Evolutionary conservation across 1,140 invertebrate genomes (phyloP).

Genomic region (Goniozus legneri): DNA sequence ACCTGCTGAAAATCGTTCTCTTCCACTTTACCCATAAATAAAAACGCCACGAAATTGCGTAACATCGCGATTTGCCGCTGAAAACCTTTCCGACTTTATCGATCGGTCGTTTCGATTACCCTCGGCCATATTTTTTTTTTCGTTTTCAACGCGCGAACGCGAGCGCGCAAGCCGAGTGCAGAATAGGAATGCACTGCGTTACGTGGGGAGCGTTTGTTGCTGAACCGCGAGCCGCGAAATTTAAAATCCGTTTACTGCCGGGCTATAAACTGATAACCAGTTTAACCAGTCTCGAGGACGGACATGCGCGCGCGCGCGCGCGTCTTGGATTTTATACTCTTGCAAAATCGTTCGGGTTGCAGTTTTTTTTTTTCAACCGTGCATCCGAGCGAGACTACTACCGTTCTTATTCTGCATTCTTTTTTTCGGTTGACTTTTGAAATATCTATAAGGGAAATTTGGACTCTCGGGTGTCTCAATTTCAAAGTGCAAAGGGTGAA

Average conservation of each 20-base stretch:
- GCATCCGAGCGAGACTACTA: not conserved
- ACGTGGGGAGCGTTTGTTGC: too few relatives aligned
- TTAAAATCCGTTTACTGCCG: conserved; percentile 50
- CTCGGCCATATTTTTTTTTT: too few relatives aligned
- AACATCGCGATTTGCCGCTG: too few relatives aligned
- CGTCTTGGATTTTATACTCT: conserved; percentile 34
- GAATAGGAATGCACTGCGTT: conserved; percentile 29
- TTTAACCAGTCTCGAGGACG: conserved; percentile 45
- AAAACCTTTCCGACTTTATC: too few relatives aligned
- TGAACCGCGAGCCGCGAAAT: conserved; percentile 49
- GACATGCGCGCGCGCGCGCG: conserved; percentile 4
- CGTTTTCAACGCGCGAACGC: too few relatives aligned
- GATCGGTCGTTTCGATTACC: too few relatives aligned
- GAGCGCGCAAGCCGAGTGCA: too few relatives aligned
- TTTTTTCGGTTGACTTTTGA: conserved; percentile 9
- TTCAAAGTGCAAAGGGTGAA: too few relatives aligned
- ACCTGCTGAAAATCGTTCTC: conserved; percentile 28
- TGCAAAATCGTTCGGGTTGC: conserved; percentile 35
- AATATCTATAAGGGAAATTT: too few relatives aligned
- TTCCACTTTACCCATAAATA: conserved; percentile 2
- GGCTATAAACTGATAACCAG: conserved; percentile 49
- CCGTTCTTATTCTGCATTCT: conserved; percentile 4
- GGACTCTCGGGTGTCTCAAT: too few relatives aligned
- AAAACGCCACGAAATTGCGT: too few relatives aligned
- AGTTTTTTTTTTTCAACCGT: not conserved